Conservation (phyloP, 2,113 vertebrate species). For the Channa argus region DNA sequence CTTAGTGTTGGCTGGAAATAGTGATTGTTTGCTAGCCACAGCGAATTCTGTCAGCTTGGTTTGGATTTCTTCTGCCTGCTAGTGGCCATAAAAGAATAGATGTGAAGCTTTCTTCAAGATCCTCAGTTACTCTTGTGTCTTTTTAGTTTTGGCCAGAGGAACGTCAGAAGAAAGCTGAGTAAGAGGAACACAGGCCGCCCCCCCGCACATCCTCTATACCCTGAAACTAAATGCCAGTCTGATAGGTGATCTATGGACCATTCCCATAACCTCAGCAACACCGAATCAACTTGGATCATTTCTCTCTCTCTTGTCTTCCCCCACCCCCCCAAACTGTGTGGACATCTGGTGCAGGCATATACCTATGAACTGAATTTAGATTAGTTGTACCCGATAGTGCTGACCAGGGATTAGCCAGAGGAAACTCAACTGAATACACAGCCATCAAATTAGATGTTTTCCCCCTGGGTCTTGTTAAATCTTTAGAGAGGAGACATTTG, state of each 20-base stretch:
- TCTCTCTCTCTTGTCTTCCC: background rate
- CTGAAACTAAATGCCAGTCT: constrained; percentile 46
- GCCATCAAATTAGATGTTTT: constrained; percentile 46
- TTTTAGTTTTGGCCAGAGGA: constrained; percentile 24
- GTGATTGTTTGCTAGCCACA: background rate
- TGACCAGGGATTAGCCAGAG: constrained; percentile 43
- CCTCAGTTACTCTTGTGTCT: constrained; percentile 1
- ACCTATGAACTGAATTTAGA: constrained; percentile 15
- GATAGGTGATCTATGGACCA: constrained; percentile 44
- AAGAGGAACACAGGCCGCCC: background rate
- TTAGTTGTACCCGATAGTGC: constrained; percentile 33
- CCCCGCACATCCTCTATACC: constrained; percentile 1
- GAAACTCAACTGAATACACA: constrained; percentile 45
- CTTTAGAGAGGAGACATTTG: constrained; percentile 64
- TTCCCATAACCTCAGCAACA: constrained; percentile 30
- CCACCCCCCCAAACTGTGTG: background rate
- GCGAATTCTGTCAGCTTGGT: background rate
- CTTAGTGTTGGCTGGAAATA: background rate
- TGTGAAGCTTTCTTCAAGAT: background rate
- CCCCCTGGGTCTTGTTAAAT: constrained; percentile 51
- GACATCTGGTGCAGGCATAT: no score
- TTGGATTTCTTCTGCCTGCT: constrained; percentile 6
- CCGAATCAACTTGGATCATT: constrained; percentile 3
- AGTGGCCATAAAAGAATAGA: background rate
- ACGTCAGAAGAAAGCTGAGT: constrained; percentile 12